Evolutionary conservation across 2,888 invertebrate genomes (phyloP), one percentile per base, ranked within the genome.

Genomic region (Philereme vetulata): DNA sequence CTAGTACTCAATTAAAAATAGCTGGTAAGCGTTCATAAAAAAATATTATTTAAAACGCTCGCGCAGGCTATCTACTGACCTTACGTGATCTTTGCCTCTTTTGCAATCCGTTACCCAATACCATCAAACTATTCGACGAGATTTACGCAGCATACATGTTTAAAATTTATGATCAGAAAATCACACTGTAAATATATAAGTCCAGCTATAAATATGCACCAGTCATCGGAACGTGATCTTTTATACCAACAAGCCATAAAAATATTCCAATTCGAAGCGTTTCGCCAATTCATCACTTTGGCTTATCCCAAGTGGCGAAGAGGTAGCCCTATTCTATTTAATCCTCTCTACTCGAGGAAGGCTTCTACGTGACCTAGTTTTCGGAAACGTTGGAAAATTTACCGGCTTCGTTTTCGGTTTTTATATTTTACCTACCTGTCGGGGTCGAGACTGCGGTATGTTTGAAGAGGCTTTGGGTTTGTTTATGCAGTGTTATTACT

Each of bases 321-420:
- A 40, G 60, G 45, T 69, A 72, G 49, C 72, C 72, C 70, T 71
- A 62, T 50, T 49, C 51, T 62, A 63, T 64, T 57, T 69, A 68
- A 71, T 70, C 70, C 67, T 62, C 66, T 61, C 53, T 61, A 60
- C 59, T 64, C 56, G 64, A 56, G 51, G 58, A 62, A 62, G 71
- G 68, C 68, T 68, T 67, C 67, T 47, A 38, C 53, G 56, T 68
- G 78, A 78, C 77, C 77, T 67, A 78, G 76, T 76, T 78, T 70
- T 64, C 62, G 51, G 54, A 66, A 62, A 58, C 64, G 60, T 64
- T 61, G 61, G 65, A 67, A 78, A 78, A 78, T 78, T 75, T 69
- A 72, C 68, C 65, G 66, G 70, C 50, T 62, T 54, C 48, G 47
- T 62, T 62, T 57, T 62, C 34, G 51, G 48, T 60, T 65, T 64